Evolutionary conservation across 2,797 vertebrate genomes (phyloP), one percentile per base, ranked within the genome.

Genomic region (Microhierax caerulescens): DNA sequence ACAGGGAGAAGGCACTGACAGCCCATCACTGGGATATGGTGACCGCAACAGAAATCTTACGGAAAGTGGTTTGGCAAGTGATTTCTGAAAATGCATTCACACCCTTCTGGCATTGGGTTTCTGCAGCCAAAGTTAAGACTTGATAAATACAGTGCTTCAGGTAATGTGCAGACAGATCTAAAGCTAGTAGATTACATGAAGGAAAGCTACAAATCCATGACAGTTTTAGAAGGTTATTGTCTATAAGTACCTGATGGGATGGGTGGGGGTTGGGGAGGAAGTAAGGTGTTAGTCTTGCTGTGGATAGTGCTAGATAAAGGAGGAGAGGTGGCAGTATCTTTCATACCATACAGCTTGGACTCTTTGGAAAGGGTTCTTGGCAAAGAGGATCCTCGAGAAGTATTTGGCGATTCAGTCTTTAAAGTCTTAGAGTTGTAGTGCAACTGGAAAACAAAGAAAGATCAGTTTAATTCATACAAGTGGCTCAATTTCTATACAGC

Each of bases 301-400:
- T 99, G 98, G 98, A 96, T 97, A 98, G 98, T 98, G 98, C 98
- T 98, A 98, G 98, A 97, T 96, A 98, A 98, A 98, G 99, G 97
- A 97, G 98, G 96, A 97, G 98, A 97, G 97, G 98, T 95, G 96
- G 98, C 98, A 95, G 85, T 98, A 94, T 99, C 99, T 99, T 99
- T 99, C 99, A 99, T 99, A 99, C 99, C 99, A 98, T 98, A 99
- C 99, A 99, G 98, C 98, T 99, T 99, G 93, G 99, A 99, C 98
- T 99, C 99, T 99, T 99, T 99, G 97, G 99, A 99, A 96, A 99
- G 98, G 11, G 99, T 99, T 98, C 99, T 99, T 88, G 99, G 99
- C 97, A 99, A 98, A 19, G 99, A 99, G 50, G 99, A 99, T 97
- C 99, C 99, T 39, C 99, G 98, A 5, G 99, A 99, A 41, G 99